Conservation (phyloP, 2,113 vertebrate genomes). For the Arvicanthis niloticus region DNA sequence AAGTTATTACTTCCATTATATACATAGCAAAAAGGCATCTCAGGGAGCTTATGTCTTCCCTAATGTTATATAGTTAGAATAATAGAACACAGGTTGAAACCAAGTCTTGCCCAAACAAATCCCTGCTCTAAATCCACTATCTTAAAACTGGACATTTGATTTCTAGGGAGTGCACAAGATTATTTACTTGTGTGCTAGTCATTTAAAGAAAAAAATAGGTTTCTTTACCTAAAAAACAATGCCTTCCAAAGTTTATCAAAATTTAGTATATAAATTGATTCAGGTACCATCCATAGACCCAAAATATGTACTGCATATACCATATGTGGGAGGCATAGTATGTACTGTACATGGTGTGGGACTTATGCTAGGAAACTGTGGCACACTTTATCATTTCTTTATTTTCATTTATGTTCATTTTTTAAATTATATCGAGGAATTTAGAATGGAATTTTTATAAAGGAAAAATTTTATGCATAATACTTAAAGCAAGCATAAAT, state of each 20-base stretch:
- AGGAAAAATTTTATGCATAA: not conserved
- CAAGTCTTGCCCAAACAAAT: not conserved
- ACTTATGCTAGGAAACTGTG: not conserved
- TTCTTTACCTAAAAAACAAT: not conserved
- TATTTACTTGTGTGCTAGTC: not conserved
- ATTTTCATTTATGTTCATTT: not conserved
- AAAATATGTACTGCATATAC: not conserved
- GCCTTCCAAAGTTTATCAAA: not conserved
- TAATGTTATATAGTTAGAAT: not conserved
- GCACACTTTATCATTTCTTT: not conserved
- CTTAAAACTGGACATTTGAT: not conserved
- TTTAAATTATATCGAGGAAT: not conserved
- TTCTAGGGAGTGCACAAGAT: not conserved
- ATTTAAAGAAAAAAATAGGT: conserved; percentile 15
- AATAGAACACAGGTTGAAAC: not conserved
- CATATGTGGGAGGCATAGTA: not conserved
- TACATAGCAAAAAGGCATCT: conserved; percentile 8
- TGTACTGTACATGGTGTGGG: not conserved
- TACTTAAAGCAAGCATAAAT: not conserved
- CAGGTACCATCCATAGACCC: not conserved
- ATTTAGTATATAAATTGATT: not conserved
- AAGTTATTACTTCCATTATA: not conserved
- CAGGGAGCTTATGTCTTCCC: not conserved
- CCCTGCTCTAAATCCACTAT: not conserved
- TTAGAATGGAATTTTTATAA: not conserved